Evolutionary conservation across 2,888 invertebrate species (phyloP), one percentile per base, ranked within the genome.

Genomic region (Mellilla xanthometata): DNA sequence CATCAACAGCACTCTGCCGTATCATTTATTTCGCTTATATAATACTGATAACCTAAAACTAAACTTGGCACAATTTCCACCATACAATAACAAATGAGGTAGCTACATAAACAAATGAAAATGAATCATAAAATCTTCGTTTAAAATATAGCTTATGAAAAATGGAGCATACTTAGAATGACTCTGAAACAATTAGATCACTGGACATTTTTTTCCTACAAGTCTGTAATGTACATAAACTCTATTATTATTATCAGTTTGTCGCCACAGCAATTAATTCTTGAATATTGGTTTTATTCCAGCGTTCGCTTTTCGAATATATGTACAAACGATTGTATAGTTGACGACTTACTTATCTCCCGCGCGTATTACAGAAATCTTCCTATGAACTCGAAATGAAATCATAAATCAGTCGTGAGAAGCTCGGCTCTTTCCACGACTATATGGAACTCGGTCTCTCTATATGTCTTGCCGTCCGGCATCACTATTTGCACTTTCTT

Each of bases 371-470:
- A 53, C 61, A 68, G 61, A 72, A 60, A 58, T 56, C 43, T 23
- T 34, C 44, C 34, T 33, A 22, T 29, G n/a, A 10, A 15, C 34
- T 34, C 34, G 24, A 0, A 28, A 40, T 29, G 27, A 31, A 29
- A 65, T 89, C 82, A 94, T 77, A 95, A 92, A 81, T 95, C 94
- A 58, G 95, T 95, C 56, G 95, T 95, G 47, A 96, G 85, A 33
- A 96, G 93, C 79, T 95, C 95, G 30, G 95, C 94, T 77, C 94
- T 93, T 88, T 96, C 96, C 57, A 96, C 94, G 72, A 96, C 94
- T 66, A 96, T 95, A 77, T 96, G 94, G 63, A 96, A 92, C 81
- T 96, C 96, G 6, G 96, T 96, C 84, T 96, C 96, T 67, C 94
- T 91, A 72, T 96, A 96, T 9, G 95, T 94, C 68, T 94, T 92